Base-by-base conservation (phyloP, 2,797 vertebrate genomes). In the Poecile montanus region DNA sequence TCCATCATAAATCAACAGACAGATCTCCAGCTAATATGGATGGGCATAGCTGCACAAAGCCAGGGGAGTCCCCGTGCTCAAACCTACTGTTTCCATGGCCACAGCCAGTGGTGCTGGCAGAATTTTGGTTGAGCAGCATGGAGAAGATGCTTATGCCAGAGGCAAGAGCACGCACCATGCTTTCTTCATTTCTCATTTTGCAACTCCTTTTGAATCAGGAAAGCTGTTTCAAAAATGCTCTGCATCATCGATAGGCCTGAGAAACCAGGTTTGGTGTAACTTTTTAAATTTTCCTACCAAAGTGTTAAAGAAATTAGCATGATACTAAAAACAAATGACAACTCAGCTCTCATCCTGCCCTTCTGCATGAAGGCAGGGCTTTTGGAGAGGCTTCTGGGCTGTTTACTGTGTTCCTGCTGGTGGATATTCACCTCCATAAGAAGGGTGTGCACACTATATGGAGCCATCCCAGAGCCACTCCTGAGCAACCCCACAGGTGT, bases 11-110 rank as follows among this genome's bases (percentile, higher is more conserved):
- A 96, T 96, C 90, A 94, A 84, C 18, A 22, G 66, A 63, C 61
- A 36, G 67, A 92, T 95, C 85, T 85, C 68, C 61, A n/a, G 29
- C 77, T 82, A 68, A 92, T 95, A 94, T 67, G 54, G 81, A 95
- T 94, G 89, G 94, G 74, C 91, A 91, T 62, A 75, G 77, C 86
- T 87, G 83, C 71, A 82, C 85, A 86, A 93, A 89, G 89, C 95
- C 61, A 34, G 71, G 63, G 94, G 83, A 94, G 72, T 50, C 88
- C 79, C 66, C 6, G 0, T 10, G 34, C 70, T 58, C 45, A 34
- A 57, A 54, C 63, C 42, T 7, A 4, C 63, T 73, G 95, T 95
- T 95, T 87, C 94, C 90, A 91, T 96, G 94, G 86, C 82, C 92
- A 91, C 79, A 93, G 77, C 71, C 63, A 2, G 68, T 13, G 32